phyloP scores from a whole-genome alignment of 1,140 invertebrate species.

The Bombyx mandarina region DNA sequence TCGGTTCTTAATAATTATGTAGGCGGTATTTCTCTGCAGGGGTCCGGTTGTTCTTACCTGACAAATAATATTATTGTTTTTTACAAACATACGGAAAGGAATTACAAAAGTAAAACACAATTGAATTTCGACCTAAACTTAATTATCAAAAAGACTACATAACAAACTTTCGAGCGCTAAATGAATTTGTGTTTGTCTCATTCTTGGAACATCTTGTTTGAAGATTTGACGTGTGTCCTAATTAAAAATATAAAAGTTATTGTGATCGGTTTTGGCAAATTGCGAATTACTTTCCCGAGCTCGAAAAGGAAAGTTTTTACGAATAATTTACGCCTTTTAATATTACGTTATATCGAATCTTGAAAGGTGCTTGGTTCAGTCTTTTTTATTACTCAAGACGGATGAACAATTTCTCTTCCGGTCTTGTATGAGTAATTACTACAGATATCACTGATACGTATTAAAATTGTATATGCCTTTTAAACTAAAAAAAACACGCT shows the following conservation, averaged over 20 bases:
- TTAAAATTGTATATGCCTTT: too few relatives aligned
- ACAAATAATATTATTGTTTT: conserved; percentile 45
- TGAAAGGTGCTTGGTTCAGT: too few relatives aligned
- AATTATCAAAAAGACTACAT: neutral
- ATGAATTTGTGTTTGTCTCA: conserved; percentile 11
- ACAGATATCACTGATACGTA: too few relatives aligned
- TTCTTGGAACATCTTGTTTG: neutral
- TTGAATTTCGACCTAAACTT: neutral
- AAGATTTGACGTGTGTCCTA: conserved; percentile 27
- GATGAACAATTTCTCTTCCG: too few relatives aligned
- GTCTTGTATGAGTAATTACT: too few relatives aligned
- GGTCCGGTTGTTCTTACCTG: conserved; percentile 31
- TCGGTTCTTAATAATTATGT: conserved; percentile 21
- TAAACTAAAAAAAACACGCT: too few relatives aligned
- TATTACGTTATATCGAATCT: too few relatives aligned
- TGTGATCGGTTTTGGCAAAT: conserved; percentile 64
- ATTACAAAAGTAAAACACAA: neutral
- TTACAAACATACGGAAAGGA: conserved; percentile 14
- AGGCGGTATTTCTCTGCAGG: conserved; percentile 24
- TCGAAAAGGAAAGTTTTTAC: neutral
- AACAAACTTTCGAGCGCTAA: neutral
- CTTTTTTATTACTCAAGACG: too few relatives aligned
- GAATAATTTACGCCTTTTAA: too few relatives aligned
- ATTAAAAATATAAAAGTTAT: conserved; percentile 62
- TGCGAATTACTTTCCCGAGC: conserved; percentile 42